A percentile compares a stretch with the other conserved stretches of the same genome.
These are phyloP conservation scores for Clostera curtula DNA, from an alignment of 2,888 invertebrate genomes.

Conservation along the genomic window DNA sequence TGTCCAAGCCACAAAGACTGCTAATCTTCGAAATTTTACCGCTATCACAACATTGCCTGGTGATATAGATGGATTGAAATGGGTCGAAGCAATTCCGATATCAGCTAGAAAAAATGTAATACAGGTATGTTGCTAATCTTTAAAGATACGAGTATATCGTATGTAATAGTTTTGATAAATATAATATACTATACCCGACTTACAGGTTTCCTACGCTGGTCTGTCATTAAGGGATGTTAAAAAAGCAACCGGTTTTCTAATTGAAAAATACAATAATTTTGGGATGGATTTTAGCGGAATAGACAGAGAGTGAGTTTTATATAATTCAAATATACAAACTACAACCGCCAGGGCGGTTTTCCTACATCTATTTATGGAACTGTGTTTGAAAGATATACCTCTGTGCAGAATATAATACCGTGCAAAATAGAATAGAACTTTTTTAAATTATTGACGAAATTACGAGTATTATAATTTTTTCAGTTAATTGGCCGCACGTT, in stretches of 20 bases:
- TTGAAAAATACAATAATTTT: slow-evolving; percentile 12
- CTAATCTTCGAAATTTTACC: slow-evolving; percentile 68
- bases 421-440: too few relatives aligned
- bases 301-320: slow-evolving; percentile 28
- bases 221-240: slow-evolving; percentile 29
- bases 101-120: slow-evolving; percentile 19
- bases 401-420: too few relatives aligned
- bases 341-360: too few relatives aligned
- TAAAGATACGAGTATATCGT: too few relatives aligned
- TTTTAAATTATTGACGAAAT: too few relatives aligned
- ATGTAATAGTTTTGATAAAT: too few relatives aligned
- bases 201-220: slow-evolving; percentile 36
- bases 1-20: slow-evolving; percentile 13
- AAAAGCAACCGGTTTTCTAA: slow-evolving; percentile 17
- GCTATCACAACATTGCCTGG: slow-evolving; percentile 77
- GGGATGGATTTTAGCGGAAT: slow-evolving; percentile 47
- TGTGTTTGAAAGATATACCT: too few relatives aligned
- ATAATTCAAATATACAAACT: too few relatives aligned
- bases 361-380: too few relatives aligned
- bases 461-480: too few relatives aligned
- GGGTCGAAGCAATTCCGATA: slow-evolving; percentile 73
- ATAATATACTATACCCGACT: not conserved
- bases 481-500: too few relatives aligned
- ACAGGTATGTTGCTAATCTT: slow-evolving; percentile 23
- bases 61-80: slow-evolving; percentile 81